These are phyloP conservation scores for Mesembrinibis cayennensis DNA, from an alignment of 2,113 vertebrate genomes.

Conservation along the genomic window DNA sequence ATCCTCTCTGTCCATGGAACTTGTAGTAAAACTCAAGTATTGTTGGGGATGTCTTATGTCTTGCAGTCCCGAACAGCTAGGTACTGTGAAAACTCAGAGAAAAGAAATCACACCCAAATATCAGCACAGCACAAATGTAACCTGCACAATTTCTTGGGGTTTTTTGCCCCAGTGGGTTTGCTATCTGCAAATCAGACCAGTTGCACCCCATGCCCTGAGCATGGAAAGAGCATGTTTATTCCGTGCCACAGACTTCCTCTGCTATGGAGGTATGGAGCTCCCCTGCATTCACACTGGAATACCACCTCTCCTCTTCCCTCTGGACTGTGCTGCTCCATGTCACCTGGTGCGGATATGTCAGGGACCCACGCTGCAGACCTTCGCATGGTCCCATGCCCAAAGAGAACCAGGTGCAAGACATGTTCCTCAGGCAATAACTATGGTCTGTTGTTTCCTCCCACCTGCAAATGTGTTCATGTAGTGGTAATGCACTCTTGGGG, in stretches of 20 bases:
- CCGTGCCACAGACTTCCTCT: not conserved
- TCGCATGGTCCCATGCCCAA: accelerated
- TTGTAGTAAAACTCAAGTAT: not conserved
- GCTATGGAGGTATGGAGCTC: not conserved
- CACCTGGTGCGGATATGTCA: not conserved
- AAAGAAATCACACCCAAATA: not conserved
- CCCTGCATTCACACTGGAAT: not conserved
- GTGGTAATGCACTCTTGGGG: not conserved
- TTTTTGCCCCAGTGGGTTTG: not conserved
- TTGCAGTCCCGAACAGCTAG: not conserved
- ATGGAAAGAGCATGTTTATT: not conserved
- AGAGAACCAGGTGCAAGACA: not conserved
- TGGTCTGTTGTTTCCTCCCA: not conserved
- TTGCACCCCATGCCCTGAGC: not conserved
- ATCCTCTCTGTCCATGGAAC: not conserved
- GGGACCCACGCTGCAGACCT: not conserved
- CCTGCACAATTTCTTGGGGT: not conserved
- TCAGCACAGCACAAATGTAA: not conserved
- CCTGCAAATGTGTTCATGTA: not conserved
- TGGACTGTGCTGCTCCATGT: not conserved
- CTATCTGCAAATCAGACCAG: not conserved
- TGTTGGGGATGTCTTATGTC: not conserved
- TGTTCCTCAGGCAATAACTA: not conserved
- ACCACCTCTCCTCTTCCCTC: not conserved
- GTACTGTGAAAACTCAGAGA: not conserved